phyloP scores from a whole-genome alignment of 2,797 vertebrate species.

The Glyptemys insculpta region DNA sequence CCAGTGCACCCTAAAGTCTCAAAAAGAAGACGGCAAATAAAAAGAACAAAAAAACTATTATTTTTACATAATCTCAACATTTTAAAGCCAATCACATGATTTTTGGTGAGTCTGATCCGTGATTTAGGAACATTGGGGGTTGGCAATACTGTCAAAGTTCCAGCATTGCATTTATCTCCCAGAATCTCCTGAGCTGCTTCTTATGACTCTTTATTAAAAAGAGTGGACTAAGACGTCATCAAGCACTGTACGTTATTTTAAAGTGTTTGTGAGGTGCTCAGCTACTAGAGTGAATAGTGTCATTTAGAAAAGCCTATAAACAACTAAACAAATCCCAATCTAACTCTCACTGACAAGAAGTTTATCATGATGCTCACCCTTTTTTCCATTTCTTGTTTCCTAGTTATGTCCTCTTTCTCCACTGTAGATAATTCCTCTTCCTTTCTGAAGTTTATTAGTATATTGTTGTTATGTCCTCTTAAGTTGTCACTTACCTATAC shows the following conservation, averaged over 20 bases:
- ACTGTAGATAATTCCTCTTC: not conserved
- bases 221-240: fast-evolving
- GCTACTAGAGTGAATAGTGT: fast-evolving
- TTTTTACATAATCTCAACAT: too few species aligned
- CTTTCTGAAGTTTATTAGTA: not conserved
- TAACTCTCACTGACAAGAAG: not conserved
- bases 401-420: not conserved
- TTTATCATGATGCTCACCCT: fast-evolving
- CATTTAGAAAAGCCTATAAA: not conserved
- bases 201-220: not conserved
- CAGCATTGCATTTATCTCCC: not conserved
- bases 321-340: not conserved
- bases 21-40: too few species aligned
- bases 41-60: too few species aligned
- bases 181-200: not conserved
- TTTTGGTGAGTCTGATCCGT: too few species aligned
- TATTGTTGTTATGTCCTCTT: not conserved
- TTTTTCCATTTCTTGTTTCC: not conserved
- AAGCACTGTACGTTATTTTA: not conserved
- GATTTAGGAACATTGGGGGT: too few species aligned
- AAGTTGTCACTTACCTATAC: not conserved
- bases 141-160: too few species aligned
- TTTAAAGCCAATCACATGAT: too few species aligned
- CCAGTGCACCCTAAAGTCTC: too few species aligned
- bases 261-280: not conserved